Conservation (phyloP, 2,888 invertebrate genomes). For the Colletes collaris region DNA sequence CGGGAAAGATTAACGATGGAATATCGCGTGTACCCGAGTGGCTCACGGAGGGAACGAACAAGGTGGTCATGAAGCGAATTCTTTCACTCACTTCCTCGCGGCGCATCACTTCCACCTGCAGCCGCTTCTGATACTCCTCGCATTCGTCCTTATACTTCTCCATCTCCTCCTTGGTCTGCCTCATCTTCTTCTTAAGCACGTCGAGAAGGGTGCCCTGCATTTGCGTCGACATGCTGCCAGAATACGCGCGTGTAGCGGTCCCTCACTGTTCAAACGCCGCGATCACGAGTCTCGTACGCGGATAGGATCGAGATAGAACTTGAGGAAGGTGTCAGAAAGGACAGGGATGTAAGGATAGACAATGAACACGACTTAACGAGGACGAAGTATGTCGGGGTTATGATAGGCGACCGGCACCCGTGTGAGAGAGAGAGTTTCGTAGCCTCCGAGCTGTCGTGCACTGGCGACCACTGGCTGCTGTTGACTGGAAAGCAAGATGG, state of each 20-base stretch:
- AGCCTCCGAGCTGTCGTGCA: slow-evolving; percentile 69
- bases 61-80: slow-evolving; percentile 18
- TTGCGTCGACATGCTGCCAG: slow-evolving; percentile 90
- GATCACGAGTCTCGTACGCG: slow-evolving; percentile 36
- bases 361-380: slow-evolving; percentile 39
- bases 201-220: slow-evolving; percentile 97
- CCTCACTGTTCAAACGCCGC: slow-evolving; percentile 50
- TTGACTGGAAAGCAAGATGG: slow-evolving; percentile 77
- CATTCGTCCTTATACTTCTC: slow-evolving; percentile 99
- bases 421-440: slow-evolving; percentile 60
- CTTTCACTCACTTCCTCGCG: slow-evolving; percentile 96
- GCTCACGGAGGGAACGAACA: not conserved
- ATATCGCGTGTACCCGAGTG: too few relatives aligned
- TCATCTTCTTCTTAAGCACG: slow-evolving; percentile 99
- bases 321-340: slow-evolving; percentile 1
- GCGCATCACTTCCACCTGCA: slow-evolving; percentile 97
- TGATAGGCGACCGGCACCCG: slow-evolving; percentile 55
- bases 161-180: slow-evolving; percentile 99
- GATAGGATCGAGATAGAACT: slow-evolving; percentile 11
- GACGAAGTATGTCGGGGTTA: slow-evolving; percentile 37
- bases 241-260: slow-evolving; percentile 53
- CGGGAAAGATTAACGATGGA: too few relatives aligned
- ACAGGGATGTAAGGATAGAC: slow-evolving; percentile 11
- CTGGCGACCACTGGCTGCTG: slow-evolving; percentile 78
- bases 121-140: slow-evolving; percentile 97